Evolutionary conservation across 2,888 invertebrate species (phyloP).

Genomic region (Aporophyla lueneburgensis): DNA sequence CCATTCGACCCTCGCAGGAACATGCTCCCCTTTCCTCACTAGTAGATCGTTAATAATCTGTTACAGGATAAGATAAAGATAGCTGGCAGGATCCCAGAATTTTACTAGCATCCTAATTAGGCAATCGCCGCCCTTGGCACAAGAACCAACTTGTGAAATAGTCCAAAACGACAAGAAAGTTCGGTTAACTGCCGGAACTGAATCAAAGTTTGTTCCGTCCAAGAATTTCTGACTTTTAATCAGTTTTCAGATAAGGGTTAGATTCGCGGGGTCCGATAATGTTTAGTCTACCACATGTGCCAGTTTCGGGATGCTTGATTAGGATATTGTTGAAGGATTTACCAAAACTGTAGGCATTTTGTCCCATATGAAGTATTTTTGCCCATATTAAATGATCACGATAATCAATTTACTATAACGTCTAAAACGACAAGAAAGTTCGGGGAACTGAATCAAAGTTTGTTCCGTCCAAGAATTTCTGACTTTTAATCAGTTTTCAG

Average conservation of each 20-base stretch:
- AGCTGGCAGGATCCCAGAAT: conserved; percentile 50
- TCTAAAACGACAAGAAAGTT: too few relatives aligned
- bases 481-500: conserved; percentile 58
- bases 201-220: conserved; percentile 55
- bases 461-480: conserved; percentile 46
- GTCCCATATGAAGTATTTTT: too few relatives aligned
- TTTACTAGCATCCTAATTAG: conserved; percentile 52
- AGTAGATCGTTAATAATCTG: conserved; percentile 56
- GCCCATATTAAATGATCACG: not conserved
- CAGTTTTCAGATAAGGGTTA: conserved; percentile 43
- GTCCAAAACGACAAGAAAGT: conserved; percentile 55
- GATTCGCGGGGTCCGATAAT: not conserved
- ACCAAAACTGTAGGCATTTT: not conserved
- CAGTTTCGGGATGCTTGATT: conserved; percentile 11
- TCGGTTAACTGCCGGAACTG: conserved; percentile 45
- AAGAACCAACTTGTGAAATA: conserved; percentile 51
- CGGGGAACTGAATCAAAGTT: too few relatives aligned
- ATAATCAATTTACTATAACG: not conserved
- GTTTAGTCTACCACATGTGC: conserved; percentile 7
- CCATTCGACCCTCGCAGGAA: conserved; percentile 27
- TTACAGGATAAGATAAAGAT: conserved; percentile 56
- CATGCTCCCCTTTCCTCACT: conserved; percentile 34
- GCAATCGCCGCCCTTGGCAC: conserved; percentile 57
- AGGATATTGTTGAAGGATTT: not conserved
- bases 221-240: conserved; percentile 59